Conservation (phyloP, 2,113 vertebrate genomes). For the Poicephalus meyeri region DNA sequence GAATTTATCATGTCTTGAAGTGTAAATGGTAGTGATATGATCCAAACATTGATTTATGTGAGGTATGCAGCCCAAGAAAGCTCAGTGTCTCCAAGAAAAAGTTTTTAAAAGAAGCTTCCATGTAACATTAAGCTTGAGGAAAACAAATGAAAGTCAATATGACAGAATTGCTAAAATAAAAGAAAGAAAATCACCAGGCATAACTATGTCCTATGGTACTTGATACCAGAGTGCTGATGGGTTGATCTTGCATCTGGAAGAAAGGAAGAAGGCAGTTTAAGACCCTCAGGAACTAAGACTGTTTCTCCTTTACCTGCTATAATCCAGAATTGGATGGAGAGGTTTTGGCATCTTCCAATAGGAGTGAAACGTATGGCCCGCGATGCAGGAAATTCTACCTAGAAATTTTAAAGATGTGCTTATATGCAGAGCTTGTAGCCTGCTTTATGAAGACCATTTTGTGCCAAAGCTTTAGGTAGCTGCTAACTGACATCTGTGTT, state of each 20-base stretch:
- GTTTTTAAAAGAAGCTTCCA: not conserved
- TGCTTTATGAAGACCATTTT: not conserved
- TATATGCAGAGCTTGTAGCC: not conserved
- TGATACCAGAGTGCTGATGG: not conserved
- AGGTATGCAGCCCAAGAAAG: not conserved
- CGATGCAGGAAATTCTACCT: not conserved
- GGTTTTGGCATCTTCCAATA: not conserved
- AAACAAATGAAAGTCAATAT: not conserved
- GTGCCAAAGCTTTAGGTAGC: not conserved
- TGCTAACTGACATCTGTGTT: not conserved
- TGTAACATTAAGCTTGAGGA: not conserved
- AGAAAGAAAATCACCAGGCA: not conserved
- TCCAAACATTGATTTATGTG: not conserved
- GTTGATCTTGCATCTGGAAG: not conserved
- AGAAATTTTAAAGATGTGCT: not conserved
- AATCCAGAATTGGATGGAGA: not conserved
- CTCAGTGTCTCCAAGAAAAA: not conserved
- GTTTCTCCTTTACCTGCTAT: not conserved
- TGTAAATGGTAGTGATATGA: not conserved
- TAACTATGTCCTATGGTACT: not conserved
- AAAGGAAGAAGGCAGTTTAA: not conserved
- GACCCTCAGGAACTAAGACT: not conserved
- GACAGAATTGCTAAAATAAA: not conserved
- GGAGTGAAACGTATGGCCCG: accelerated
- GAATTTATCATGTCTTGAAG: not conserved